phyloP scores from a whole-genome alignment of 2,888 invertebrate species.

The Cataglyphis rosenhaueri region DNA sequence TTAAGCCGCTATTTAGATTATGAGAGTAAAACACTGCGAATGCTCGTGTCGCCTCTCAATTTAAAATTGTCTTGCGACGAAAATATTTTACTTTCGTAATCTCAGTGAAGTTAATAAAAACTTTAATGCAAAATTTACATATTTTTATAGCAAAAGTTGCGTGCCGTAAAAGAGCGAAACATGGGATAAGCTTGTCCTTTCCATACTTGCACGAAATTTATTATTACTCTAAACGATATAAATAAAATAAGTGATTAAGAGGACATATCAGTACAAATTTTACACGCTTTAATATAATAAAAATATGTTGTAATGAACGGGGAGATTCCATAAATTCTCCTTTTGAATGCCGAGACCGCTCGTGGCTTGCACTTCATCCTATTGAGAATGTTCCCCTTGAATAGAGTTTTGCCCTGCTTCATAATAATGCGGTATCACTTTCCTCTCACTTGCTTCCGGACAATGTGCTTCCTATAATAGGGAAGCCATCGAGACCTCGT shows the following conservation, averaged over 20 bases:
- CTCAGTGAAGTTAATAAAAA: background rate
- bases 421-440: conserved; percentile 41
- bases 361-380: conserved; percentile 25
- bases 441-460: conserved; percentile 29
- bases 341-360: conserved; percentile 12
- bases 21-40: background rate
- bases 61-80: background rate
- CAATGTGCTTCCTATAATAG: conserved; percentile 26
- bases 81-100: background rate
- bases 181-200: background rate
- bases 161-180: background rate
- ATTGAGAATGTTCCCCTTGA: conserved; percentile 30
- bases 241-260: background rate
- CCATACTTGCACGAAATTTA: background rate
- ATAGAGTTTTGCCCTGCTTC: conserved; percentile 46
- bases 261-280: background rate
- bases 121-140: background rate
- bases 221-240: background rate
- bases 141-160: background rate
- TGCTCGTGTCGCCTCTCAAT: background rate
- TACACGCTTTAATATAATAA: background rate
- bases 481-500: background rate
- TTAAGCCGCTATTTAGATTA: background rate
- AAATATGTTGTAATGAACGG: conserved; percentile 11
- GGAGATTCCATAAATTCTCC: background rate